Evolutionary conservation across 2,888 invertebrate species (phyloP).

Genomic region (Sphecodes monilicornis): DNA sequence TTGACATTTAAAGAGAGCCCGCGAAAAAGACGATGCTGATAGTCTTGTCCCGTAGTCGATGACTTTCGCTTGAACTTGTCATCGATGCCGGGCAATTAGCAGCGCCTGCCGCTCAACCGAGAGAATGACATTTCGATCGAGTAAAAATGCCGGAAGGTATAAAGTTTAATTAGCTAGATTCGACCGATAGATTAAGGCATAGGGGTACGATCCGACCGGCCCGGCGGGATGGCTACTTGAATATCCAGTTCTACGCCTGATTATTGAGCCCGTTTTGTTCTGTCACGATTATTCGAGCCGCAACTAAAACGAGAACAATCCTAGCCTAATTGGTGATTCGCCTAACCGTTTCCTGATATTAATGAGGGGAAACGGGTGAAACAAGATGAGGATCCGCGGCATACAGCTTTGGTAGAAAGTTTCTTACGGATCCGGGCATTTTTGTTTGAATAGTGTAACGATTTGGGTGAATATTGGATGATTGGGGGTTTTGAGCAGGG

Average conservation of each 20-base stretch:
- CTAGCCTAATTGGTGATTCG: constrained; percentile 44
- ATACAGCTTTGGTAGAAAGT: constrained; percentile 11
- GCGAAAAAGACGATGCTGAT: not conserved
- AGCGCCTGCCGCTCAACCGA: not conserved
- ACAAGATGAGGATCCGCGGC: constrained; percentile 22
- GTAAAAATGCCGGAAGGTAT: constrained; percentile 22
- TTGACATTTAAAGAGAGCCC: constrained; percentile 35
- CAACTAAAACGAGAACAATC: constrained; percentile 28
- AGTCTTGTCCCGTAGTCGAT: not conserved
- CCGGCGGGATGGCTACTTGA: constrained; percentile 20
- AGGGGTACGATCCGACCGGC: not conserved
- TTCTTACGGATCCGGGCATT: not conserved
- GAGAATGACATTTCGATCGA: constrained; percentile 50
- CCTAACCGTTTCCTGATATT: constrained; percentile 40
- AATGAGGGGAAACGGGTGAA: constrained; percentile 20
- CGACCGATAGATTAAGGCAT: constrained; percentile 25
- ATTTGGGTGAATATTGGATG: no score
- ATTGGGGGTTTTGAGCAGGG: no score
- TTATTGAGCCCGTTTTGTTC: constrained; percentile 19
- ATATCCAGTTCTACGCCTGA: constrained; percentile 36
- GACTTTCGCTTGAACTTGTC: constrained; percentile 50
- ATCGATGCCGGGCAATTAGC: constrained; percentile 51
- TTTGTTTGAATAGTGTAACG: no score
- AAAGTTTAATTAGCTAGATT: constrained; percentile 56
- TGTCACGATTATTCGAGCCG: constrained; percentile 24